Evolutionary conservation across 2,113 vertebrate species (phyloP), one percentile per base, ranked within the genome.

Genomic region (Rhinopithecus roxellana): DNA sequence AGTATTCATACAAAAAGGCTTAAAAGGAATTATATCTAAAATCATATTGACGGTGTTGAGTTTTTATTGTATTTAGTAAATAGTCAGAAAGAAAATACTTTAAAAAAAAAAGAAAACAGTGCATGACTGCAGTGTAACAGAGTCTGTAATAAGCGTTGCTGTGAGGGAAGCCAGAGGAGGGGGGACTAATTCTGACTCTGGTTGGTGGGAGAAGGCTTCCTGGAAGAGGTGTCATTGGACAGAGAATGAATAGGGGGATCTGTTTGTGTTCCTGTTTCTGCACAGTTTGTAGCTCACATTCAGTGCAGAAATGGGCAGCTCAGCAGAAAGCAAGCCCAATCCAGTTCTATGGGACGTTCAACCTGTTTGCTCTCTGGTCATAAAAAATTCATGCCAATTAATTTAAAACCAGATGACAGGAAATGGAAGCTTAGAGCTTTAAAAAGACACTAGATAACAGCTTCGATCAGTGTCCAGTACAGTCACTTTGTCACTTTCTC

Each of bases 371-470:
- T 98, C 40, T 92, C 97, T 97, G 95, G 88, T 45, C 96, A 95
- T 98, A 97, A 98, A 98, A 98, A 96, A 98, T 97, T 97, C 96
- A 97, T 97, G 80, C 57, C 91, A 96, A 98, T 98, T 98, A 98
- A 97, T 97, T 97, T 97, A 93, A 95, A 98, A 97, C 77, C 22
- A 97, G 84, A 97, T 98, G 97, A 95, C 89, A 98, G 95, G 94
- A 98, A 98, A 96, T 90, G 91, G 96, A 97, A 97, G 38, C 8
- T 94, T 96, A 94, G 92, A 88, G 80, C 81, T 97, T 96, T 98
- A 96, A 90, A 97, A 97, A 75, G 55, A 92, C 92, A 89, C 96
- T 57, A 45, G 70, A 20, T 48, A 57, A 84, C 96, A 97, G 40
- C 78, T 89, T 80, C 16, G 9, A 92, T 98, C 12, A 10, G 32